These are phyloP conservation scores for Sciurus carolinensis DNA, from an alignment of 2,797 vertebrate species.

Conservation along the genomic window DNA sequence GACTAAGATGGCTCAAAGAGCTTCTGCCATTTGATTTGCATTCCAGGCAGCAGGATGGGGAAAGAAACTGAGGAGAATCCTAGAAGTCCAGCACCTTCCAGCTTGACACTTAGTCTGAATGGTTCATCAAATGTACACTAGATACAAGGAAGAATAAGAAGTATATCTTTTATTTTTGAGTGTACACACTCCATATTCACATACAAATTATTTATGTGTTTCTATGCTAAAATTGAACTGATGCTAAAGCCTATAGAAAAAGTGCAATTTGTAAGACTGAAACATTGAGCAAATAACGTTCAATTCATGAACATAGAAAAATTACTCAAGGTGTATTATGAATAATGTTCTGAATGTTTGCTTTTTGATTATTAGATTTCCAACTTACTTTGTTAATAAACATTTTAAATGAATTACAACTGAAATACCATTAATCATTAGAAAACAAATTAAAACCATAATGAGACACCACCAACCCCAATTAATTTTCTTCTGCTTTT, in stretches of 20 bases:
- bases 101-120: neutral
- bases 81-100: neutral
- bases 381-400: neutral
- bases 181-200: neutral
- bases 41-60: neutral
- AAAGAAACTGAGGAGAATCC: neutral
- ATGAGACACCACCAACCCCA: neutral
- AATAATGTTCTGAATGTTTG: neutral
- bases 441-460: neutral
- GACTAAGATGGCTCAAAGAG: neutral
- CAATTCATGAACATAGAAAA: constrained; percentile 14
- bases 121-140: neutral
- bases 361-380: neutral
- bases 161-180: neutral
- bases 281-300: neutral
- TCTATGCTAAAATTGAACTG: neutral
- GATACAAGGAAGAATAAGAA: neutral
- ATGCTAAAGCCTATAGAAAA: neutral
- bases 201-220: neutral
- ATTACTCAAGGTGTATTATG: neutral
- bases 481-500: neutral
- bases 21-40: neutral
- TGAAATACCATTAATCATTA: neutral
- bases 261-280: constrained; percentile 8
- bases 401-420: neutral